phyloP scores from a whole-genome alignment of 2,797 vertebrate genomes.

The Natrix natrix region DNA sequence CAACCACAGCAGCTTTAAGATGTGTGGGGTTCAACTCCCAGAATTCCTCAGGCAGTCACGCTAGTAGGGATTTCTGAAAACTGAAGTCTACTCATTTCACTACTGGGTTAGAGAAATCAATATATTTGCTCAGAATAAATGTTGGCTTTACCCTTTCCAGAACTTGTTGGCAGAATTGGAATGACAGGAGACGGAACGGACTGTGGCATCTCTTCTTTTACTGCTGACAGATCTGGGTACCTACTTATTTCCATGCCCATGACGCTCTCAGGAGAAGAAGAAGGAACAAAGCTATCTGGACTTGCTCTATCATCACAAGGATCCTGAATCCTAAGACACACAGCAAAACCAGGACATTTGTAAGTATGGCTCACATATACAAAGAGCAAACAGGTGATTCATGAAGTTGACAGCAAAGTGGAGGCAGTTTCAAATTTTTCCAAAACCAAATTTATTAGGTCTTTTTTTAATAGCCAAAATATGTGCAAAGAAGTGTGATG shows the following conservation, averaged over 20 bases:
- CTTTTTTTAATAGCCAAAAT: neutral
- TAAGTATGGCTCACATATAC: neutral
- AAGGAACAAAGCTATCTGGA: conserved; percentile 97
- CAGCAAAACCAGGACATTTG: neutral
- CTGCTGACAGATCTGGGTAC: conserved; percentile 89
- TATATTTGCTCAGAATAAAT: accelerated
- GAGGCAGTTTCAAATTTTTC: neutral
- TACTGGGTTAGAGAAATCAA: neutral
- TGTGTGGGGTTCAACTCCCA: neutral
- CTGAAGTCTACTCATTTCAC: neutral
- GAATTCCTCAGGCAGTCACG: neutral
- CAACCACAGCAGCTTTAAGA: neutral
- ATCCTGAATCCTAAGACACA: conserved; percentile 82
- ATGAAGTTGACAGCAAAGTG: neutral
- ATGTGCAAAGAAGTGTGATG: neutral
- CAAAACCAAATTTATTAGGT: accelerated
- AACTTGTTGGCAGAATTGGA: conserved; percentile 89
- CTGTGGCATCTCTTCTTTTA: conserved; percentile 91
- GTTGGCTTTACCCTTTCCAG: conserved; percentile 82
- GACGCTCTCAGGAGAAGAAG: conserved; percentile 97
- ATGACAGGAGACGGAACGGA: conserved; percentile 91
- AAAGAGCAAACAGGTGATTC: neutral
- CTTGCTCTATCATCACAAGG: conserved; percentile 89
- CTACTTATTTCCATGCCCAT: conserved; percentile 93
- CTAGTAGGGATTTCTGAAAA: neutral